Evolutionary conservation across 2,113 vertebrate genomes (phyloP).

Genomic region (Calonectris borealis): DNA sequence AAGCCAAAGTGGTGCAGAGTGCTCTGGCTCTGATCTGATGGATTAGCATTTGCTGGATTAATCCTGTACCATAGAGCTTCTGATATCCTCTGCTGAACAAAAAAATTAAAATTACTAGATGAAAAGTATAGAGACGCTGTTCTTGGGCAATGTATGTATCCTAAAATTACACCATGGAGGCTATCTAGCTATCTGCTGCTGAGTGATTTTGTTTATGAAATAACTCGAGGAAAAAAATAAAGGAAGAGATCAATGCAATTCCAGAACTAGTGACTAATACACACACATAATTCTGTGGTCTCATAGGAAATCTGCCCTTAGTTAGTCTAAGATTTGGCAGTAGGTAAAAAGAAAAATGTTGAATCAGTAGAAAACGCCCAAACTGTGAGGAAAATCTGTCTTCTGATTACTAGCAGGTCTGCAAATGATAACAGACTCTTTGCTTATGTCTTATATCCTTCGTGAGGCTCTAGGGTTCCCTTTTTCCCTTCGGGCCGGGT

Average conservation of each 20-base stretch:
- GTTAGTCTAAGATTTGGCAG: not conserved
- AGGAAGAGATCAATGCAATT: not conserved
- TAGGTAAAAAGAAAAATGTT: not conserved
- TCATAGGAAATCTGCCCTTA: not conserved
- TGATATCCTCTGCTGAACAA: not conserved
- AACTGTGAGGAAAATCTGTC: not conserved
- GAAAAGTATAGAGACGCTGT: not conserved
- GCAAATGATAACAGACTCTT: not conserved
- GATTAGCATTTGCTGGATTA: not conserved
- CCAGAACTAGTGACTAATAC: not conserved
- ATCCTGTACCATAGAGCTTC: not conserved
- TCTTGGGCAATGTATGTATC: not conserved
- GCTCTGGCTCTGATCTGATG: not conserved
- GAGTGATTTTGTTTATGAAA: not conserved
- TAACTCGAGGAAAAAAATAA: not conserved
- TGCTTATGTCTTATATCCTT: not conserved
- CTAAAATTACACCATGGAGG: not conserved
- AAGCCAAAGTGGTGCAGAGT: not conserved
- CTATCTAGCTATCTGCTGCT: not conserved
- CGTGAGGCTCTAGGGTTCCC: not conserved
- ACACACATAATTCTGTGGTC: not conserved
- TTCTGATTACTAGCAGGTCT: not conserved
- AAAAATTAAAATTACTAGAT: not conserved
- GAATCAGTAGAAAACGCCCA: not conserved
- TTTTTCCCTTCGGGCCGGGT: not conserved